These are phyloP conservation scores for Myoxocephalus aenaeus DNA, from an alignment of 2,797 vertebrate species.

Conservation along the genomic window DNA sequence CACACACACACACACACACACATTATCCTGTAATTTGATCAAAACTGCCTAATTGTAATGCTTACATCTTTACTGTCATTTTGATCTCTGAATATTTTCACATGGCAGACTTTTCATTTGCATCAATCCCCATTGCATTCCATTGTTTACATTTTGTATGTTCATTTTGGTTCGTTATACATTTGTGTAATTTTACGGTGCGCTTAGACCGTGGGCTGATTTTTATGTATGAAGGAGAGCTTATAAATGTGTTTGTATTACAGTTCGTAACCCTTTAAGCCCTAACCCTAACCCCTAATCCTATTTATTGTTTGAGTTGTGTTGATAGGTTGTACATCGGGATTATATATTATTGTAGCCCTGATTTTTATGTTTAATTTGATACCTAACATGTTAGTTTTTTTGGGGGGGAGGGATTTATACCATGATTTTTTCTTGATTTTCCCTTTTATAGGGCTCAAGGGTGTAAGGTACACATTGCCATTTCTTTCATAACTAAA, in stretches of 20 bases:
- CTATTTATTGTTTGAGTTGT: no score
- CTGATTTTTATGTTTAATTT: no score
- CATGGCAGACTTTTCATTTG: background rate
- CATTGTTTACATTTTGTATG: background rate
- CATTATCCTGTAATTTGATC: conserved; percentile 2
- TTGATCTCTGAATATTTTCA: conserved; percentile 3
- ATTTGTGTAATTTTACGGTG: background rate
- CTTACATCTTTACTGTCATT: conserved; percentile 2
- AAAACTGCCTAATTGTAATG: background rate
- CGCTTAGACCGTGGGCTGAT: background rate
- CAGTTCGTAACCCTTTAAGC: background rate
- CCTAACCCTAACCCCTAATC: no score
- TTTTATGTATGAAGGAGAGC: background rate
- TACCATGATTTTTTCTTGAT: no score
- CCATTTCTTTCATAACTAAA: background rate
- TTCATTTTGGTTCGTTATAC: background rate
- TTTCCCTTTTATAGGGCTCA: no score
- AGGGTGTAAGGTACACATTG: background rate
- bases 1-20: background rate
- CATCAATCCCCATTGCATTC: background rate
- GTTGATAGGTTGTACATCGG: no score
- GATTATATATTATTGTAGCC: no score
- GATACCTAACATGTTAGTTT: no score
- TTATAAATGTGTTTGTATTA: background rate
- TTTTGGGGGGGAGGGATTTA: no score